Base-by-base conservation (phyloP, 2,888 invertebrate genomes). In the Sepiola atlantica region DNA sequence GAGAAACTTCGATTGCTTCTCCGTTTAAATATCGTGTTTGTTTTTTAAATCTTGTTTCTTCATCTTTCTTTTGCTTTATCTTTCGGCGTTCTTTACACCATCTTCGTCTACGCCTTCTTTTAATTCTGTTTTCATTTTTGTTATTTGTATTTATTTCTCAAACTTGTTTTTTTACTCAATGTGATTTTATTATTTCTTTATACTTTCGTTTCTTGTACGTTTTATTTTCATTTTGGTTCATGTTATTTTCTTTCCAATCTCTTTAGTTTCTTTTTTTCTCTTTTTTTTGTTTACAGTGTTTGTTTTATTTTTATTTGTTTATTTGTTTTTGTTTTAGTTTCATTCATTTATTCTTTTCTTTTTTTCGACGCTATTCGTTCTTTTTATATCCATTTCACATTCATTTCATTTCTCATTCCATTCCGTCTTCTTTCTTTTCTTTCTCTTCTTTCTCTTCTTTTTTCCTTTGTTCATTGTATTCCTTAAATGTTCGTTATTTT, bases 331-430 rank as follows among this genome's bases (percentile, higher is more conserved):
- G n/a, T n/a, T 77, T 77, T n/a, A 12, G 14, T 55, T 77, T 77
- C n/a, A n/a, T 77, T 12, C 24, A 10, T 24, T 20, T 61, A n/a
- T 55, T 12, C 55, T 55, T 55, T 1, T 55, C 21, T 14, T 0
- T 77, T 14, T n/a, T 28, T 61, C 24, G 0, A n/a, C 10, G 28
- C 28, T n/a, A 14, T 8, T 14, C n/a, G 14, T 77, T 0, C n/a
- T n/a, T 4, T 12, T n/a, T 28, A 0, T 61, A 4, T 28, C 12
- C 28, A 24, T 3, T 24, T 6, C 4, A 28, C n/a, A 28, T 77
- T n/a, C 16, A 2, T n/a, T 18, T n/a, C 3, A 0, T 12, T 8
- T 77, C 3, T 12, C n/a, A 12, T n/a, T 1, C 0, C n/a, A 14
- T 4, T 18, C 14, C n/a, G 45, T 77, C 28, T 77, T 77, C 16